Evolutionary conservation across 2,113 vertebrate species (phyloP).

Genomic region (Entelurus aequoreus): DNA sequence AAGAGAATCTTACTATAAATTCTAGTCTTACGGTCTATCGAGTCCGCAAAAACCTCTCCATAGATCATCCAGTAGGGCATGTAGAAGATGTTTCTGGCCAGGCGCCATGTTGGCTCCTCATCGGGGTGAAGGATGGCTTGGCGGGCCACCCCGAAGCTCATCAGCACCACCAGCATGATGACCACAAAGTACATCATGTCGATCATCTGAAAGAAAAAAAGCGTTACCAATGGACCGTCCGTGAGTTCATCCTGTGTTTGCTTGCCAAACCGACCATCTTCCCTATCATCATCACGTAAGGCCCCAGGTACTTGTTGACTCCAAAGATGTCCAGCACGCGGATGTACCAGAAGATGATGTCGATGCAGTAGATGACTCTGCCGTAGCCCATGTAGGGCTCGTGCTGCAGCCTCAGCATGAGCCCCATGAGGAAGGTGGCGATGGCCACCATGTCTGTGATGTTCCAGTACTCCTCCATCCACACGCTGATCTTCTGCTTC

Average conservation of each 20-base stretch:
- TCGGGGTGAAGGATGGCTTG: constrained; percentile 97
- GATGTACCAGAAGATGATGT: constrained; percentile 99
- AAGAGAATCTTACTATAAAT: constrained; percentile 99
- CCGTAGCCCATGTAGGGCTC: constrained; percentile 96
- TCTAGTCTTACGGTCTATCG: constrained; percentile 99
- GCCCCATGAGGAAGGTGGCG: constrained; percentile 83
- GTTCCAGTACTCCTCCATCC: constrained; percentile 99
- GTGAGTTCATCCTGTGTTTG: not conserved
- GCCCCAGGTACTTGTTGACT: constrained; percentile 97
- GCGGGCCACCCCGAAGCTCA: constrained; percentile 96
- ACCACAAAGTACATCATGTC: constrained; percentile 99
- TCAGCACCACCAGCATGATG: constrained; percentile 97
- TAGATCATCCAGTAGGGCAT: constrained; percentile 99
- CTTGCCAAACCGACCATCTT: constrained; percentile 81
- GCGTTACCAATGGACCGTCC: not conserved
- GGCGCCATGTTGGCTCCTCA: constrained; percentile 93
- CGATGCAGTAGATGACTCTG: constrained; percentile 95
- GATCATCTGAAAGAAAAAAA: constrained; percentile 81
- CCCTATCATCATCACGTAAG: constrained; percentile 99
- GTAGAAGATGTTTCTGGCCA: constrained; percentile 99
- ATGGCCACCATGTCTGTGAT: constrained; percentile 94
- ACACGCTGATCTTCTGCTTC: constrained; percentile 95
- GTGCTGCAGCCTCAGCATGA: constrained; percentile 85
- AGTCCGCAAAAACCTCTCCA: constrained; percentile 99
- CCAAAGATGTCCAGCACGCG: constrained; percentile 97